phyloP scores from a whole-genome alignment of 2,797 vertebrate genomes.

The Synanceia verrucosa region DNA sequence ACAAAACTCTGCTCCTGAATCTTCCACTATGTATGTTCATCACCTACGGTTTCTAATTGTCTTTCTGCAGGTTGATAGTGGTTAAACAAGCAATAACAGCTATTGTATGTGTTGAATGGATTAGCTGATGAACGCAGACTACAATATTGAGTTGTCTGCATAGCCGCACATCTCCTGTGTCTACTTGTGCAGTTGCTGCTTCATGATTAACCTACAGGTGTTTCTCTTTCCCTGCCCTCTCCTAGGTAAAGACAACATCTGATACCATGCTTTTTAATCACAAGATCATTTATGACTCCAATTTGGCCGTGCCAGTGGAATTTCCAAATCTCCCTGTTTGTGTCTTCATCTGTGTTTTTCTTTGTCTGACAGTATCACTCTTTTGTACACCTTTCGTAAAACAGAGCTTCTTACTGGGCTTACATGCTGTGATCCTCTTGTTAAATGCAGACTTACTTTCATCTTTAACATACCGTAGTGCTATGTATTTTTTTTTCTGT shows the following conservation, averaged over 20 bases:
- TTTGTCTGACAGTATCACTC: neutral
- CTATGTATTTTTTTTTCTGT: conserved; percentile 12
- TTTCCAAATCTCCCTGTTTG: neutral
- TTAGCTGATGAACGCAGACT: conserved; percentile 9
- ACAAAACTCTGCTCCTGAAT: no score
- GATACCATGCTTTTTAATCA: neutral
- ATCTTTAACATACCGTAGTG: conserved; percentile 29
- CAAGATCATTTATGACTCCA: neutral
- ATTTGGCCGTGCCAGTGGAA: neutral
- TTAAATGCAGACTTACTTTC: conserved; percentile 19
- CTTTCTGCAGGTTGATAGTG: neutral
- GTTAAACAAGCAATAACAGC: no score
- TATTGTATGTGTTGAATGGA: conserved; percentile 3
- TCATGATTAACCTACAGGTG: neutral
- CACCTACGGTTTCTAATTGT: neutral
- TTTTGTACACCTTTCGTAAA: neutral
- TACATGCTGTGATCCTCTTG: neutral
- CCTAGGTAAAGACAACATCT: neutral
- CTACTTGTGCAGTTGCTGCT: neutral
- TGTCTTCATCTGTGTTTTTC: neutral
- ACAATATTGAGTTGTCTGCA: neutral
- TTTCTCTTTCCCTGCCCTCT: neutral
- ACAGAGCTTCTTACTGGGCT: neutral
- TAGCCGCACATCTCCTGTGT: conserved; percentile 1
- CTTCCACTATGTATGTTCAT: neutral